Base-by-base conservation (phyloP, 2,888 invertebrate genomes). In the Mesopsocus fuscifrons region DNA sequence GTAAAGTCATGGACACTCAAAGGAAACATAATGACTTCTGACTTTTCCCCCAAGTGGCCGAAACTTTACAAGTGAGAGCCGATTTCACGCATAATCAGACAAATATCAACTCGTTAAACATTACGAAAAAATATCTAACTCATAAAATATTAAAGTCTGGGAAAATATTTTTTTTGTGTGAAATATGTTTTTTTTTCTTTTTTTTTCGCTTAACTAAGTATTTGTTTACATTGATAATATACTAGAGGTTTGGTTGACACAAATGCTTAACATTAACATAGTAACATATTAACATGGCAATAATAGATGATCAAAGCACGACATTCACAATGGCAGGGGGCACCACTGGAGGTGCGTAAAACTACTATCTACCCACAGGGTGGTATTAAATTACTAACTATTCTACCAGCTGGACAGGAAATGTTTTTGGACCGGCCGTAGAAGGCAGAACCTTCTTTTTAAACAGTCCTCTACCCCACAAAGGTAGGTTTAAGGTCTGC, bases 81-180 rank as follows among this genome's bases (percentile, higher is more conserved):
- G n/a, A n/a, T n/a, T n/a, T n/a, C n/a, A n/a, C n/a, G n/a, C n/a
- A n/a, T n/a, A n/a, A n/a, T n/a, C n/a, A 38, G n/a, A 38, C 33
- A 5, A 33, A 16, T 13, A 17, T 9, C n/a, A 17, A 11, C 20
- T 42, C 18, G 9, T 16, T 15, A 34, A 15, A 35, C 42, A 30
- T n/a, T 30, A 32, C 4, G 8, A 21, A 17, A 33, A 32, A 35
- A 17, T 15, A 33, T n/a, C 31, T 42, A 17, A 42, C 17, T 35
- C 33, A 42, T 35, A 32, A 34, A 42, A 15, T 42, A 17, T 34
- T 30, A 13, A 32, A 32, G 11, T 32, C 32, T 30, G 42, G 42
- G 31, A 42, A 42, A 32, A 17, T 30, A 42, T 18, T 42, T 35
- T 13, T 6, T 42, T 15, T 6, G 16, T 33, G 16, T n/a, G n/a